These are phyloP conservation scores for Dermatemys mawii DNA, from an alignment of 2,113 vertebrate species.

Conservation along the genomic window DNA sequence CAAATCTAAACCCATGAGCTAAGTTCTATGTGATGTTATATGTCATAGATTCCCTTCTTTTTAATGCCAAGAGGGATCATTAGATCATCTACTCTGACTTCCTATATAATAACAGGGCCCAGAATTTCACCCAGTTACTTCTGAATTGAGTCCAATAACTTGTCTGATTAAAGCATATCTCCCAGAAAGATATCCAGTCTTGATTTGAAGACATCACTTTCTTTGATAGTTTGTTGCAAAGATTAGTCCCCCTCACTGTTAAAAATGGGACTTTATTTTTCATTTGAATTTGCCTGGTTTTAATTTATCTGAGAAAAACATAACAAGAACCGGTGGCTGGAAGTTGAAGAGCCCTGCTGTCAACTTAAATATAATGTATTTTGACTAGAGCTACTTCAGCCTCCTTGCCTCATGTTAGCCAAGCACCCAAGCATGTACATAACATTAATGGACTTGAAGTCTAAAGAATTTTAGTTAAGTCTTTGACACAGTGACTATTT, in stretches of 20 bases:
- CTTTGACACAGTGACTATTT: neutral
- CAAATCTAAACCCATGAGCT: neutral
- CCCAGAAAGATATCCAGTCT: neutral
- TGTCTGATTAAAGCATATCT: neutral
- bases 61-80: neutral
- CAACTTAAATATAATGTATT: neutral
- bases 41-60: neutral
- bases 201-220: neutral
- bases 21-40: neutral
- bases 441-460: conserved; percentile 14
- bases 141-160: neutral
- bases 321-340: neutral
- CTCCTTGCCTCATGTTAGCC: conserved; percentile 13
- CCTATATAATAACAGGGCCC: neutral
- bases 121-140: neutral
- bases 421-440: neutral
- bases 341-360: neutral
- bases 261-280: neutral
- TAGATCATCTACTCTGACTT: neutral
- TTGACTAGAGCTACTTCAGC: neutral
- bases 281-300: neutral
- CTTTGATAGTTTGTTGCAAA: neutral
- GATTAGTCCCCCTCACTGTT: neutral
- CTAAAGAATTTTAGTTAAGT: neutral
- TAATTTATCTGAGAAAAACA: neutral